Evolutionary conservation across 2,888 invertebrate genomes (phyloP).

Genomic region (Dicranocentrus wangi): DNA sequence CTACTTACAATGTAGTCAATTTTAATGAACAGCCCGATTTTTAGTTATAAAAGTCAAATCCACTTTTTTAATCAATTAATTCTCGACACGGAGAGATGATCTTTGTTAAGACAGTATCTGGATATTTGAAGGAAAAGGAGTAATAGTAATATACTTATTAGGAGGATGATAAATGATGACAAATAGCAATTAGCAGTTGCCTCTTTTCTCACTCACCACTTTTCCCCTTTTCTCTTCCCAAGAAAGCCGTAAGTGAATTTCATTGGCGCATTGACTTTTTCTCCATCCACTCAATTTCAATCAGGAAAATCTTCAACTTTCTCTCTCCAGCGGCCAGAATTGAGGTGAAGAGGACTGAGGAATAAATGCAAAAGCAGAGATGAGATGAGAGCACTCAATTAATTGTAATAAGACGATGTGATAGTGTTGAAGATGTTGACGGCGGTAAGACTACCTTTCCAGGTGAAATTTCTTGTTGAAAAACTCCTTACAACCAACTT

Average conservation of each 20-base stretch:
- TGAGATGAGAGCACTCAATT: slow-evolving; percentile 3
- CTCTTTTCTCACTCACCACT: background rate
- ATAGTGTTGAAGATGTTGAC: background rate
- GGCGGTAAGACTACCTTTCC: background rate
- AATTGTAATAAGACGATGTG: slow-evolving; percentile 4
- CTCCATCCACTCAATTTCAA: slow-evolving; percentile 17
- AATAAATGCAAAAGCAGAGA: background rate
- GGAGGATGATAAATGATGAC: background rate
- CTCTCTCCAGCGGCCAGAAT: background rate
- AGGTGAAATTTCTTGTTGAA: slow-evolving; percentile 9
- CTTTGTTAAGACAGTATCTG: too few species aligned
- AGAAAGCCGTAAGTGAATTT: slow-evolving; percentile 1
- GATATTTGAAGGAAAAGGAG: background rate
- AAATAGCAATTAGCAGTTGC: slow-evolving; percentile 1
- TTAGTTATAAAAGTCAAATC: slow-evolving; percentile 9
- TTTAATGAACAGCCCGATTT: slow-evolving; percentile 6
- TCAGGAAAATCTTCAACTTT: slow-evolving; percentile 11
- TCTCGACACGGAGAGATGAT: background rate
- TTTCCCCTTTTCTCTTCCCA: background rate
- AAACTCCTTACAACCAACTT: background rate
- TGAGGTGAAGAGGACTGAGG: too few species aligned
- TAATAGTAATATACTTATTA: background rate
- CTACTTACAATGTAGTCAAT: background rate
- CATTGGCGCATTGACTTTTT: slow-evolving; percentile 12
- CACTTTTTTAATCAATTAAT: background rate